Evolutionary conservation across 2,113 vertebrate genomes (phyloP), one percentile per base, ranked within the genome.

Genomic region (Nothoprocta perdicaria): DNA sequence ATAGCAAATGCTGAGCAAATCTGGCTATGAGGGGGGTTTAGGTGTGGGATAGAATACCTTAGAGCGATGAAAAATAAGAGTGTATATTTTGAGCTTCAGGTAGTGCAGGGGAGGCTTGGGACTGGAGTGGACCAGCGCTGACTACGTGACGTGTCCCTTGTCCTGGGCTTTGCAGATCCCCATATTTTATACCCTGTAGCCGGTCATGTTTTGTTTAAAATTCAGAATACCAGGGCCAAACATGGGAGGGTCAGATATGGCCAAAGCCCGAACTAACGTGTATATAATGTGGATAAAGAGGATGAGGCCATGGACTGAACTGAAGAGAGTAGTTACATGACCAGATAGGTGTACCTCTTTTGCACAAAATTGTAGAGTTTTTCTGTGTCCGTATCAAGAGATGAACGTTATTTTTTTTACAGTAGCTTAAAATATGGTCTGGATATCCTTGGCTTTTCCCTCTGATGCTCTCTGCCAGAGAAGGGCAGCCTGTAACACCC

Each of bases 281-380:
- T 23, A 48, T 84, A 89, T 94, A 94, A 76, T 22, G 55, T 87
- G 60, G 22, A 14, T 61, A 87, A 41, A 71, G 57, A 80, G 52
- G 41, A 93, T 84, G 33, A 46, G 62, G 52, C 21, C 40, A 72
- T 61, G 62, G 35, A 82, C 63, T 33, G 43, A 86, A 89, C 21
- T 68, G 58, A 92, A 81, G 58, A 89, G 74, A 87, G 29, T 21
- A 61, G 43, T 46, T 82, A 27, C 52, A 50, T 72, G 78, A 79
- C 62, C 76, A 50, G 35, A 58, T 76, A 84, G 48, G n/a, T 82
- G 18, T 43, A 52, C 27, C 41, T 92, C 94, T 94, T 87, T 65
- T 84, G 33, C 65, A 94, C 75, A 87, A 91, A 48, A 58, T 74
- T 58, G 13, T 53, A 26, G 41, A 46, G 14, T 38, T 38, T 65